Conservation (phyloP, 1,140 invertebrate species). For the Megalonaias nervosa region DNA sequence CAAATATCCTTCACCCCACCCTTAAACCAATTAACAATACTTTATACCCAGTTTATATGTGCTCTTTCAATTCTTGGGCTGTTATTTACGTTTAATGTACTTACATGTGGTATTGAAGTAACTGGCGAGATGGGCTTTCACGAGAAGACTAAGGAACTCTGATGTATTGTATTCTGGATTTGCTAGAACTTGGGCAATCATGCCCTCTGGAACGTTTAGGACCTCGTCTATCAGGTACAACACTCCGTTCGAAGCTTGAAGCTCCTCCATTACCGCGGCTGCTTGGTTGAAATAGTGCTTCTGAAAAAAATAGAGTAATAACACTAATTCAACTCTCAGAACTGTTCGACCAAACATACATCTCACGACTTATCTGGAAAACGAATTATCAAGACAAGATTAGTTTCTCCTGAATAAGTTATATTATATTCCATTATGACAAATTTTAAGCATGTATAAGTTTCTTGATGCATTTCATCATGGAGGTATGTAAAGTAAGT, state of each 20-base stretch:
- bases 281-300: slow-evolving; percentile 42
- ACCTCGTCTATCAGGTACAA: slow-evolving; percentile 44
- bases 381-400: background rate
- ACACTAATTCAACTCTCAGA: no score
- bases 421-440: no score
- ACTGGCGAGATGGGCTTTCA: slow-evolving; percentile 21
- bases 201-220: slow-evolving; percentile 46
- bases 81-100: background rate
- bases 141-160: slow-evolving; percentile 27
- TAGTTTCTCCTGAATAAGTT: no score
- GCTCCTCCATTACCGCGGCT: slow-evolving; percentile 29
- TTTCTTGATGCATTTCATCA: no score
- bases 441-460: no score
- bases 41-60: no score
- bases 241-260: slow-evolving; percentile 40
- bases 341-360: background rate
- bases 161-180: slow-evolving; percentile 38
- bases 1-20: background rate
- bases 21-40: background rate
- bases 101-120: slow-evolving; percentile 21
- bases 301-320: slow-evolving; percentile 2
- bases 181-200: slow-evolving; percentile 34
- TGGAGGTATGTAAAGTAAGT: no score
- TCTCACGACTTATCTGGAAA: background rate
- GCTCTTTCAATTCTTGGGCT: no score